phyloP scores from a whole-genome alignment of 2,113 vertebrate genomes.

The Thunnus maccoyii region DNA sequence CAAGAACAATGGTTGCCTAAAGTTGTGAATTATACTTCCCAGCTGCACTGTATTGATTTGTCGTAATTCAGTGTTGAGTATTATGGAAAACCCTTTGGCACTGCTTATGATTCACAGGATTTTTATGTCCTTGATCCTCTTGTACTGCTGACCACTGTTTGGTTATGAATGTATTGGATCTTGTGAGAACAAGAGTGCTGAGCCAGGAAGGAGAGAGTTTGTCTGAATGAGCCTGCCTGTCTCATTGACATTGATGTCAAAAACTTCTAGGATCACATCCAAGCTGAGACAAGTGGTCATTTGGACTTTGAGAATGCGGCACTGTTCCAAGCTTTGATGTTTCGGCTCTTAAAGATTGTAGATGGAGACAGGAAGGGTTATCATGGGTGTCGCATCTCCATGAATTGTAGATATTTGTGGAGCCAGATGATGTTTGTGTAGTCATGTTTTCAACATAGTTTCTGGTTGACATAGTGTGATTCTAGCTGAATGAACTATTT shows the following conservation, averaged over 20 bases:
- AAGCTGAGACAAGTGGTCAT: conserved; percentile 76
- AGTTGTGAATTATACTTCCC: conserved; percentile 30
- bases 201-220: conserved; percentile 67
- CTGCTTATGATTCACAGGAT: conserved; percentile 45
- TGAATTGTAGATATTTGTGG: conserved; percentile 30
- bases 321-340: conserved; percentile 71
- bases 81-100: conserved; percentile 60
- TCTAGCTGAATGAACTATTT: background rate
- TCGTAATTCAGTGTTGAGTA: conserved; percentile 22
- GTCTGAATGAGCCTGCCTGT: conserved; percentile 72
- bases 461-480: conserved; percentile 1
- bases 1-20: conserved; percentile 23
- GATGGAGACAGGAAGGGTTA: conserved; percentile 47
- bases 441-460: conserved; percentile 5
- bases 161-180: conserved; percentile 69
- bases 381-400: conserved; percentile 41
- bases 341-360: conserved; percentile 42
- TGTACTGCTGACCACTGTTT: conserved; percentile 71
- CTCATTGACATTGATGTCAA: conserved; percentile 70
- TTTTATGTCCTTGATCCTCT: conserved; percentile 57
- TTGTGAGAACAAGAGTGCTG: conserved; percentile 68
- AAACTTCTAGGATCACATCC: conserved; percentile 76
- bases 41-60: conserved; percentile 38
- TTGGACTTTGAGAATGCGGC: conserved; percentile 57
- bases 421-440: conserved; percentile 8